These are phyloP conservation scores for Trichonephila clavipes DNA, from an alignment of 1,140 invertebrate genomes.

Conservation along the genomic window DNA sequence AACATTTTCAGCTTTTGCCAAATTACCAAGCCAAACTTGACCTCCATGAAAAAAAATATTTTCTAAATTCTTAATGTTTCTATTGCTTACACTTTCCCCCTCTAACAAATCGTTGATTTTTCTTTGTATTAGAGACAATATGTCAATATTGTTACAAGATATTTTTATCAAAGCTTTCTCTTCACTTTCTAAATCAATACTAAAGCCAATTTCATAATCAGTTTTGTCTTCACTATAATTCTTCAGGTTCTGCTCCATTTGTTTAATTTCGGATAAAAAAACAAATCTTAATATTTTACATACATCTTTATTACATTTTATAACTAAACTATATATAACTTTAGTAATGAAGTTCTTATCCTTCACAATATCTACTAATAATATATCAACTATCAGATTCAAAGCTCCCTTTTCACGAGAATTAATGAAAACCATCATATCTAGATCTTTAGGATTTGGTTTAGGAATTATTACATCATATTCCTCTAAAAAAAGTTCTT, in stretches of 20 bases:
- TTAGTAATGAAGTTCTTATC: constrained; percentile 13
- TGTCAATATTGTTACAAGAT: neutral
- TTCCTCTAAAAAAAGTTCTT: neutral
- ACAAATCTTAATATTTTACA: constrained; percentile 12
- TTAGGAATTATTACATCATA: constrained; percentile 19
- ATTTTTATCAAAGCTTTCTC: neutral
- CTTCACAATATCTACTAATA: neutral
- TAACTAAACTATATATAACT: neutral
- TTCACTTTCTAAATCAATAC: constrained; percentile 19
- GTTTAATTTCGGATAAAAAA: constrained; percentile 4
- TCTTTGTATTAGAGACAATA: constrained; percentile 7
- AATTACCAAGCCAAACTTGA: constrained; percentile 19
- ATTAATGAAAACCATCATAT: neutral
- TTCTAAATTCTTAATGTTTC: neutral
- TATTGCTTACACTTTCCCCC: neutral
- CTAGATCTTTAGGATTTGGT: constrained; percentile 28
- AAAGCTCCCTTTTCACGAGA: neutral
- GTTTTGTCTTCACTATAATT: neutral
- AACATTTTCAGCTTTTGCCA: constrained; percentile 46
- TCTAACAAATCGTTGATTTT: constrained; percentile 35
- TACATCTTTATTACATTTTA: constrained; percentile 20
- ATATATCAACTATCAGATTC: neutral
- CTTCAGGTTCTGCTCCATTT: neutral
- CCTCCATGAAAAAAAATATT: constrained; percentile 59
- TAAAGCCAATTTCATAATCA: neutral